A percentile compares a stretch with the other conserved stretches of the same genome.
Conservation (phyloP, 64 coral and sea anemone species). For the Montipora capricornis region DNA sequence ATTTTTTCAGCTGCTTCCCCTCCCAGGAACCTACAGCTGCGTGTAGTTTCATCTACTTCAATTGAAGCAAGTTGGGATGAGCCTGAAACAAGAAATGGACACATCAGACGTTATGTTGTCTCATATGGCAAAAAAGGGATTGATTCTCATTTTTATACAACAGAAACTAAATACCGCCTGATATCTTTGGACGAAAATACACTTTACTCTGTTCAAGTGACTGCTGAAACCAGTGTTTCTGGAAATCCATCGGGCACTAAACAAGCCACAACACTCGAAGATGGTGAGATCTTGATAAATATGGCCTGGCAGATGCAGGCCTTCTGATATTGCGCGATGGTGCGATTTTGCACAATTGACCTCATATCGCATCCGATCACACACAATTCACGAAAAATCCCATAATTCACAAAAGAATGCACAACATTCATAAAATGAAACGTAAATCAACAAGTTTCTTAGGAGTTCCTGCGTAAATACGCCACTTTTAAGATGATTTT, state of each 20-base stretch:
- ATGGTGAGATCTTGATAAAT: background rate
- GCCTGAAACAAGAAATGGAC: conserved; percentile 33
- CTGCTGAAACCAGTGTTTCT: conserved; percentile 36
- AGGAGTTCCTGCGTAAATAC: too few relatives aligned
- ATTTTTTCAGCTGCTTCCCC: conserved; percentile 19
- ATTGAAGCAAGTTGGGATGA: background rate
- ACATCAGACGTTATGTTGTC: conserved; percentile 8
- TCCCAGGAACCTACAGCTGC: background rate
- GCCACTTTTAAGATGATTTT: too few relatives aligned
- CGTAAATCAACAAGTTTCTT: too few relatives aligned
- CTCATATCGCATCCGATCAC: too few relatives aligned
- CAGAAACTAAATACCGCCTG: background rate
- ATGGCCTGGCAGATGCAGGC: too few relatives aligned
- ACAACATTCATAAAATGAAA: too few relatives aligned
- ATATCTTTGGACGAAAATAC: conserved; percentile 35
- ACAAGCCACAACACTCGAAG: conserved; percentile 36
- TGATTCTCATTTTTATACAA: background rate
- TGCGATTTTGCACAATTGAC: too few relatives aligned
- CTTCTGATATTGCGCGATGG: too few relatives aligned
- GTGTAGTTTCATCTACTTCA: background rate
- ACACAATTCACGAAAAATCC: too few relatives aligned
- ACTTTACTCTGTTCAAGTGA: conserved; percentile 17
- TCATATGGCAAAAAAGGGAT: conserved; percentile 6
- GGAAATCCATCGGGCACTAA: conserved; percentile 11
- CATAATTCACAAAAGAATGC: too few relatives aligned